Evolutionary conservation across 2,888 invertebrate species (phyloP).

Genomic region (Dusona sp.): DNA sequence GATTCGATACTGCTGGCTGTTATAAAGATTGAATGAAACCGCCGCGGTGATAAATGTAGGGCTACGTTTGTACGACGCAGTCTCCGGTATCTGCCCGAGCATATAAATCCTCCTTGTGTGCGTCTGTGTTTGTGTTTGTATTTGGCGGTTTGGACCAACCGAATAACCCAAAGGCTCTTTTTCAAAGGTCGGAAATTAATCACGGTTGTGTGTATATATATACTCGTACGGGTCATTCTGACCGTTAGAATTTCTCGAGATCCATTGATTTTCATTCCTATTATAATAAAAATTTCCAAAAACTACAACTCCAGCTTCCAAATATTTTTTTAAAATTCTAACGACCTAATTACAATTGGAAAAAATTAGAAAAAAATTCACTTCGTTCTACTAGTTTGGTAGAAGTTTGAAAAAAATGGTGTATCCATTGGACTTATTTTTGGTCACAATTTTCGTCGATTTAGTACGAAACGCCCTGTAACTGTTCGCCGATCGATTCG

Average conservation of each 20-base stretch:
- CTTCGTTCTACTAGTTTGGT: background rate
- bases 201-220: conserved; percentile 4
- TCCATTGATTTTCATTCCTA: background rate
- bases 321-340: background rate
- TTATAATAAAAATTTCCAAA: background rate
- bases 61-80: conserved; percentile 13
- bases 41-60: conserved; percentile 52
- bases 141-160: conserved; percentile 14
- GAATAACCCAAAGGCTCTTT: conserved; percentile 42
- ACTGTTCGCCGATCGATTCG: background rate
- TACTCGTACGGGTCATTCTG: background rate
- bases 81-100: conserved; percentile 23
- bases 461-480: no score
- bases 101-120: conserved; percentile 34
- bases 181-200: conserved; percentile 57
- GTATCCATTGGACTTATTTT: background rate
- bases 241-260: background rate
- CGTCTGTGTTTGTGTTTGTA: conserved; percentile 10
- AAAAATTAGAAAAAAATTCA: background rate
- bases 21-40: conserved; percentile 61
- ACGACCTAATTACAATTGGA: fast-evolving
- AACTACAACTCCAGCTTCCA: background rate
- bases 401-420: background rate
- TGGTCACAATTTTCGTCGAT: no score
- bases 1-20: conserved; percentile 40